Base-by-base conservation (phyloP, 92 coral and sea anemone species). In the Heteractis magnifica region DNA sequence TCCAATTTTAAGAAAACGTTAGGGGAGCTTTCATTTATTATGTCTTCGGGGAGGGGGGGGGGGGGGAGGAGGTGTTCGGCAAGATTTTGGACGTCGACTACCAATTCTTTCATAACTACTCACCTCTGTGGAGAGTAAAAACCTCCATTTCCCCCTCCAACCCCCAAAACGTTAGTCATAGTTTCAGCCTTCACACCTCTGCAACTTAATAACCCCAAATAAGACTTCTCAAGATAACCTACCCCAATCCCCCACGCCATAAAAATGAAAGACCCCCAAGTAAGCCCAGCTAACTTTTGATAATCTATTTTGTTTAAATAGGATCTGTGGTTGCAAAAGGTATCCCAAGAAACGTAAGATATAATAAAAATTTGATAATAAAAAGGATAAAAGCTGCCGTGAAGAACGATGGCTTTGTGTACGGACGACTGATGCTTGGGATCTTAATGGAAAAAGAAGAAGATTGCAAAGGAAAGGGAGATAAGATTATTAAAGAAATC, bases 381-480 rank as follows among this genome's bases (percentile, higher is more conserved):
- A 18, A 80, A 20, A 59, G 83, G 13, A 34, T 80, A 14, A 49
- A 51, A 6, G 34, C 62, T 58, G 83, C 83, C 9, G 75, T 65
- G 49, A 80, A 58, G 52, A 18, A 58, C 8, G 51, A 80, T 41
- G 83, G 83, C 65, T 23, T 48, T 12, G 56, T 23, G 10, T 80
- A 58, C 26, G 72, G 73, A 49, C 11, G 83, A 23, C 59, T 58
- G 19, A 80, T 80, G 83, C 75, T 80, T 14, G 83, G 83, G 23
- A 58, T 58, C 56, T 16, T 80, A n/a, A 13, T 80, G 48, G 73
- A 80, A 23, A 80, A 80, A 12, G 50, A 58, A 58, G 75, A 80
- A 49, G 83, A 80, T 55, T 80, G 83, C 75, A 14, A 80, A 16
- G 75, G 75, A 52, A 64, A 58, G 14, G 53, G 52, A 48, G 83